Evolutionary conservation across 2,113 vertebrate genomes (phyloP), one percentile per base, ranked within the genome.

Genomic region (Paraplagusia blochii): DNA sequence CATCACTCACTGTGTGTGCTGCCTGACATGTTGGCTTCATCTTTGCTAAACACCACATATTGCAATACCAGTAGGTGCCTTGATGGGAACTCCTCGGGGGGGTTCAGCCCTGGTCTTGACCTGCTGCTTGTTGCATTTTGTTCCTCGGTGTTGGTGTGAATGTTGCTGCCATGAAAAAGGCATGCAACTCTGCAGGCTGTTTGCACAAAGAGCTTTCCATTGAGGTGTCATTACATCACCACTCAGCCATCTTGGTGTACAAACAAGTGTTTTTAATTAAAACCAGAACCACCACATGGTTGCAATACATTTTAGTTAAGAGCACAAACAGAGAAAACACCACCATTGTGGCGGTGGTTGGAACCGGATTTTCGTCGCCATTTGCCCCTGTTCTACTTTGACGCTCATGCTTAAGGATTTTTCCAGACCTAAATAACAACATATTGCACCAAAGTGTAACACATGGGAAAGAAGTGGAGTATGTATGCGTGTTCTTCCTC

Each of bases 161-260:
- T 40, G 13, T 40, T 4, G 38, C 11, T 40, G 38, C 12, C 38
- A 40, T 1, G 11, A 16, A 3, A 13, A 36, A 43, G 14, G 47
- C 18, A 19, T 13, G 29, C 3, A 46, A 43, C 53, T 66, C 29
- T 72, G 56, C 33, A 54, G 57, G 12, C 50, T 69, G 57, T 54
- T 58, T 69, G 33, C 45, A 57, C 70, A 54, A 44, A 77, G 69
- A 54, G 58, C 38, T 45, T 75, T 68, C 58, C 39, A 79, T 29
- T 74, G 72, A 53, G 42, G 42, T 69, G 76, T 79, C 66, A 79
- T 83, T 81, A 83, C 82, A 86, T 88, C 80, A 79, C 71, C 76
- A 66, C 66, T 74, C 79, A 77, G 75, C 82, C 82, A 81, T 85
- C 75, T 85, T 81, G 68, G 63, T 80, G 63, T 72, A 51, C 60